Evolutionary conservation across 1,140 invertebrate species (phyloP), one percentile per base, ranked within the genome.

Genomic region (Sarcophaga peregrina): DNA sequence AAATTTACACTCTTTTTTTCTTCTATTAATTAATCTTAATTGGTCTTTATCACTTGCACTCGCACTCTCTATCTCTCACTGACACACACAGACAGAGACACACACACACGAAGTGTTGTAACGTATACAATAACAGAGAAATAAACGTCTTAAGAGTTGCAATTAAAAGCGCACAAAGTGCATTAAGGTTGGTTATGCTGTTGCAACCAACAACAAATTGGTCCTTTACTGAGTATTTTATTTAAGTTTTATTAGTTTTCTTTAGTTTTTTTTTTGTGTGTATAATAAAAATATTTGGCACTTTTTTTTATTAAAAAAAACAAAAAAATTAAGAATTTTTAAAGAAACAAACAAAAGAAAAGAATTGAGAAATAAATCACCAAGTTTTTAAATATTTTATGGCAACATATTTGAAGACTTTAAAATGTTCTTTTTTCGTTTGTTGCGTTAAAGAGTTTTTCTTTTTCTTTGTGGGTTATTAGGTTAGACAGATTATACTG

Each of bases 221-320:
- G 62, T 68, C 62, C 5, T 52, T 37, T 37, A 37, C 25, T 37
- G 20, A 9, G 37, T 78, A 47, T 74, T n/a, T 25, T 74, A 47
- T 47, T 78, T 78, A 3, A 15, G 37, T 47, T 47, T 15, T 15
- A 45, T 5, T 20, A 17, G 75, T 20, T 78, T 8, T 11, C 25
- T 45, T 47, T 78, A n/a, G n/a, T 25, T 3, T 20, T 80, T 80
- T 25, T 10, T 52, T 10, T n/a, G n/a, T n/a, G 10, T 80, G 10
- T 20, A 78, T 78, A 78, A 78, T 50, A 78, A 20, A 78, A 25
- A 78, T 78, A 78, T 78, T 78, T 78, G 75, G 75, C 75, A 78
- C 75, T 78, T 78, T 47, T 78, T 78, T 74, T 45, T 46, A 5
- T 76, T 78, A 20, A 7, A 52, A n/a, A 78, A 78, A 68, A 20